Base-by-base conservation (phyloP, 2,888 invertebrate genomes). In the Chymomyza procnemis region DNA sequence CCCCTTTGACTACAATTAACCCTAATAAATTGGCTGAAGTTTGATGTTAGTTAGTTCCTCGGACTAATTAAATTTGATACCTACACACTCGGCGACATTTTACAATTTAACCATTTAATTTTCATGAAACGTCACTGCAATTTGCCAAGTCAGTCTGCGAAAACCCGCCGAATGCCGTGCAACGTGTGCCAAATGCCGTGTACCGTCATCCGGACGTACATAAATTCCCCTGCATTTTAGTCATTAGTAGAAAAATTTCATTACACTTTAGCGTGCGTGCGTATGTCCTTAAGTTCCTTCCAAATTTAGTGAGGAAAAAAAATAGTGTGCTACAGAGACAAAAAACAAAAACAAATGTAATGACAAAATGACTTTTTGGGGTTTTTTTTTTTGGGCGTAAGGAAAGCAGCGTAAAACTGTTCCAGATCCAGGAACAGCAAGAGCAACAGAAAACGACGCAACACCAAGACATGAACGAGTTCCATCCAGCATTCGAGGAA, bases 181-280 rank as follows among this genome's bases (percentile, higher is more conserved):
- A 61, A 69, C 34, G 21, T 12, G n/a, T n/a, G 12, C 18, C 56
- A 14, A 30, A 6, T 18, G 64, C 47, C 55, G 58, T 66, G 71
- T 78, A 61, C 71, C 34, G 21, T 12, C 54, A 6, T 54, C 19
- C 9, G 19, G 6, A 26, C 26, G 12, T 19, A 64, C 58, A 83
- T 69, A 78, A 84, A 84, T 84, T 85, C 83, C 78, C 78, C 56
- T 72, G 86, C 86, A 83, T 85, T 83, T 74, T 56, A 75, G 80
- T 79, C 83, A 83, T 83, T 83, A 83, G 76, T 64, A 62, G 60
- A 78, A 65, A 82, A 83, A 80, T 83, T 83, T 87, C 80, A 84
- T 84, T 87, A 85, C 76, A 85, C 78, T 71, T 79, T 74, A 59
- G 69, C 58, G 61, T 56, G 60, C 72, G 71, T 69, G 73, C 68